Evolutionary conservation across 2,888 invertebrate species (phyloP).

Genomic region (Leucophenga montana): DNA sequence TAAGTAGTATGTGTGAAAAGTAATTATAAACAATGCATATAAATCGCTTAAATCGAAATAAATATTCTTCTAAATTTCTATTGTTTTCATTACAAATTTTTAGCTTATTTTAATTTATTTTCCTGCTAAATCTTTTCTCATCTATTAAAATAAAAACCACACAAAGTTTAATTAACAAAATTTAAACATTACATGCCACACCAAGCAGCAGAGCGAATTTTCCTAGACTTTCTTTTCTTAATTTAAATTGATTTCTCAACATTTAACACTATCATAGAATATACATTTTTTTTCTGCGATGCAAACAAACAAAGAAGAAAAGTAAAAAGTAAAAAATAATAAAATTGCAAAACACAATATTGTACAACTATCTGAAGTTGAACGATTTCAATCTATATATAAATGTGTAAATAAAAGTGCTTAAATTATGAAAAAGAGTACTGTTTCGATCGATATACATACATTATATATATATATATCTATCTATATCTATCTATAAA

Average conservation of each 20-base stretch:
- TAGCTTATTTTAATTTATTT: slow-evolving; percentile 22
- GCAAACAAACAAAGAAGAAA: slow-evolving; percentile 11
- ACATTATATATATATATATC: slow-evolving; percentile 42
- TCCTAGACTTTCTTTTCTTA: slow-evolving; percentile 18
- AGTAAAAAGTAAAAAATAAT: neutral
- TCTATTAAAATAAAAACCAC: too few relatives aligned
- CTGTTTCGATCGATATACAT: slow-evolving; percentile 18
- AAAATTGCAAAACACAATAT: slow-evolving; percentile 15
- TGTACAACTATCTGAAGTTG: neutral
- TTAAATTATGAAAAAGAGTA: slow-evolving; percentile 9
- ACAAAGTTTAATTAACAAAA: neutral
- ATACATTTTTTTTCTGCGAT: slow-evolving; percentile 21
- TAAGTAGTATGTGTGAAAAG: neutral
- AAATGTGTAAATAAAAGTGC: slow-evolving; percentile 30
- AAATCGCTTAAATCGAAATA: too few relatives aligned
- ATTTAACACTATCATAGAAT: slow-evolving; percentile 24
- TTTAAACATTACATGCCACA: slow-evolving; percentile 23
- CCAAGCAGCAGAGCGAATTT: slow-evolving; percentile 51
- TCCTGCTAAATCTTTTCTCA: too few relatives aligned
- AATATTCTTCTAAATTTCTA: neutral
- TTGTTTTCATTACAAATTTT: neutral
- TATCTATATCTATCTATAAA: slow-evolving; percentile 53
- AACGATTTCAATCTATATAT: slow-evolving; percentile 26
- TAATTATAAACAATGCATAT: neutral
- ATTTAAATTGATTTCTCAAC: slow-evolving; percentile 22